phyloP scores from a whole-genome alignment of 2,888 invertebrate genomes.

The Noctua pronuba region DNA sequence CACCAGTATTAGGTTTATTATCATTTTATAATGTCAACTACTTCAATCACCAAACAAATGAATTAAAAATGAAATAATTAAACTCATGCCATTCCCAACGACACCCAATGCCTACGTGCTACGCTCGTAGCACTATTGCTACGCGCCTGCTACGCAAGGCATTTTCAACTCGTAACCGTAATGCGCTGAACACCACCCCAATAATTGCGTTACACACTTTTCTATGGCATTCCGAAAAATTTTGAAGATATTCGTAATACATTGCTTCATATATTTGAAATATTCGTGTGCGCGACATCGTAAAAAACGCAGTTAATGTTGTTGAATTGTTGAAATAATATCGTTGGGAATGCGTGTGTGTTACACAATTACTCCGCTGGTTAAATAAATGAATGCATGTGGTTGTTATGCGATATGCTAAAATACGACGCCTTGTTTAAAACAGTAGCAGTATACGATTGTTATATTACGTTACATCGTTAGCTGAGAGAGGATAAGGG shows the following conservation, averaged over 20 bases:
- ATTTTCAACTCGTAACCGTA: conserved; percentile 16
- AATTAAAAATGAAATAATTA: not conserved
- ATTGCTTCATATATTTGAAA: conserved; percentile 3
- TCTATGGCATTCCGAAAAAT: not conserved
- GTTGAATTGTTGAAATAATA: not conserved
- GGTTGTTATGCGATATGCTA: conserved; percentile 17
- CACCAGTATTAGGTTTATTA: not conserved
- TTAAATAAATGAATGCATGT: conserved; percentile 11
- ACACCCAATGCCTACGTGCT: conserved; percentile 31
- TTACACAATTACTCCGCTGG: conserved; percentile 15
- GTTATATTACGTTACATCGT: conserved; percentile 60
- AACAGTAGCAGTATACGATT: conserved; percentile 42
- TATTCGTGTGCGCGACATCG: not conserved
- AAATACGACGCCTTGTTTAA: conserved; percentile 12
- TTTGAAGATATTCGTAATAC: not conserved
- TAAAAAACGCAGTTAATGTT: conserved; percentile 8
- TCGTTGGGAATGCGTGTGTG: not conserved
- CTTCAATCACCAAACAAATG: not conserved
- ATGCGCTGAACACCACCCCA: not conserved
- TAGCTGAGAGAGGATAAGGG: conserved; percentile 59
- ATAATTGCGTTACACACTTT: not conserved
- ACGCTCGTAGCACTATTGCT: conserved; percentile 49
- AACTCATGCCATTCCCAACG: not conserved
- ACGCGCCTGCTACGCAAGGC: conserved; percentile 36
- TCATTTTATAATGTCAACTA: not conserved